Evolutionary conservation across 1,140 invertebrate genomes (phyloP).

Genomic region (Anadara kagoshimensis): DNA sequence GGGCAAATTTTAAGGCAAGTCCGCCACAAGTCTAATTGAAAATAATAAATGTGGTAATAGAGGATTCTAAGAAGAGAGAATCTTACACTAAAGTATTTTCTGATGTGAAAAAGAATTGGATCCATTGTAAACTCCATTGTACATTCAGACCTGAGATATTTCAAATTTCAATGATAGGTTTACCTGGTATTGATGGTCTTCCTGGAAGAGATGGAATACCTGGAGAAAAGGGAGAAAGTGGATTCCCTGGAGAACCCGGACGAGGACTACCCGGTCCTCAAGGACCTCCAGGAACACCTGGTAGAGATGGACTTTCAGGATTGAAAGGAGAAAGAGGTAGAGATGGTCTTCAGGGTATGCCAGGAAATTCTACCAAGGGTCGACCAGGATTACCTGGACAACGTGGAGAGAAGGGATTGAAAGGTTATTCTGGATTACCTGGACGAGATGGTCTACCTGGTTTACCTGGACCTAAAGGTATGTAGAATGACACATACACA

Average conservation of each 20-base stretch:
- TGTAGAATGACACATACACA: neutral
- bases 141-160: too few relatives aligned
- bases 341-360: conserved; percentile 52
- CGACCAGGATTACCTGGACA: conserved; percentile 43
- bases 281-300: conserved; percentile 54
- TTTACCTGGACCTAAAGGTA: conserved; percentile 58
- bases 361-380: conserved; percentile 54
- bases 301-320: conserved; percentile 56
- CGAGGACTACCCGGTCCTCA: conserved; percentile 37
- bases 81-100: too few relatives aligned
- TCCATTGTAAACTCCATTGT: too few relatives aligned
- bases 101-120: too few relatives aligned
- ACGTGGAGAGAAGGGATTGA: conserved; percentile 56
- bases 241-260: conserved; percentile 45
- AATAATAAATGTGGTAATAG: too few relatives aligned
- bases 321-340: conserved; percentile 57
- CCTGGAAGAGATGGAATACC: conserved; percentile 41
- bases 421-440: conserved; percentile 49
- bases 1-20: too few relatives aligned
- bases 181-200: conserved; percentile 50
- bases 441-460: conserved; percentile 61
- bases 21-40: too few relatives aligned
- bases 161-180: conserved; percentile 41
- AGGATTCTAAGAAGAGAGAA: too few relatives aligned
- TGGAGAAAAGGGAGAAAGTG: conserved; percentile 44